Conservation (phyloP, 1,140 invertebrate species). For the Schlechtendalia chinensis region DNA sequence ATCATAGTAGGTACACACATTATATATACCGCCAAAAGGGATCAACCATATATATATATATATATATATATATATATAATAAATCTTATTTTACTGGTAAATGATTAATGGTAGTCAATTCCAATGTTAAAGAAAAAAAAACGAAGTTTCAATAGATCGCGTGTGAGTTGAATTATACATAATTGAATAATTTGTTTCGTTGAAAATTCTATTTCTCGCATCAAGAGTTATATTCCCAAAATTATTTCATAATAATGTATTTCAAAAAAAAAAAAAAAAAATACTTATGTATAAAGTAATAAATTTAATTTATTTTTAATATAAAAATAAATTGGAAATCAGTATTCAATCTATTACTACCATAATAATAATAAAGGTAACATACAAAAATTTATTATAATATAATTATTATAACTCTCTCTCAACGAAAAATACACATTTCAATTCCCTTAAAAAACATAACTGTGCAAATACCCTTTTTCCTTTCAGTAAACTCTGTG, state of each 20-base stretch:
- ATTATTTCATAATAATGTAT: too few species aligned
- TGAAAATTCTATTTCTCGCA: not conserved
- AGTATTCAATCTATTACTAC: too few species aligned
- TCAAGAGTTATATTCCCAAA: not conserved
- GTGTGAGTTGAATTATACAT: not conserved
- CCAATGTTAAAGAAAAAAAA: not conserved
- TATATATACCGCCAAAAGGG: too few species aligned
- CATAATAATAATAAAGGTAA: not conserved
- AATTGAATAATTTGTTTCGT: not conserved
- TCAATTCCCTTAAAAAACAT: not conserved
- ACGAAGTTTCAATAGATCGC: not conserved
- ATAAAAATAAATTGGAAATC: too few species aligned
- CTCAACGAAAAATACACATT: not conserved
- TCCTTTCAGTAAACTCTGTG: not conserved
- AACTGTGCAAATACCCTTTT: not conserved
- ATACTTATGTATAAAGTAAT: too few species aligned
- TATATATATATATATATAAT: not conserved
- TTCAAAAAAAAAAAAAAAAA: too few species aligned
- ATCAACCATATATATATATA: not conserved
- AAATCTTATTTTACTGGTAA: not conserved
- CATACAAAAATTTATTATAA: too few species aligned
- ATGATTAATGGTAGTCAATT: conserved; percentile 30
- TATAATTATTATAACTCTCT: not conserved
- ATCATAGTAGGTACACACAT: not conserved
- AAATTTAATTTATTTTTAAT: too few species aligned